Base-by-base conservation (phyloP, 1,140 invertebrate genomes). In the Solenopsis fugax region DNA sequence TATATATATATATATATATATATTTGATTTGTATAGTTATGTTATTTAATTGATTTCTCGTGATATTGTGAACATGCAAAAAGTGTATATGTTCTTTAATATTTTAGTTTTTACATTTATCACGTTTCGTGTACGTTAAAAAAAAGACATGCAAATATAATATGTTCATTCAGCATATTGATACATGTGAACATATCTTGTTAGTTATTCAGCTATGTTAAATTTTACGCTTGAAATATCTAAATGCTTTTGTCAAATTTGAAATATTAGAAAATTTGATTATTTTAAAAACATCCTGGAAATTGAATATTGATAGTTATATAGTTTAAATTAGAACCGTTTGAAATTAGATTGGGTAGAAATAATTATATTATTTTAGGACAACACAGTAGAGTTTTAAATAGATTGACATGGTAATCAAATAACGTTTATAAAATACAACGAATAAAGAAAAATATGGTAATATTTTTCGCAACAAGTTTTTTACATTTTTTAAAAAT, bases 361-460 rank as follows among this genome's bases (percentile, higher is more conserved):
- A 56, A 5, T 34, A 64, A 64, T 58, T 34, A 18, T 50, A 24
- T 13, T 34, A 52, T 37, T 50, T 65, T 4, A 12, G n/a, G 13
- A n/a, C 2, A 7, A 73, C 0, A 16, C 2, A 18, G 16, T 58
- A 21, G 6, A 34, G 10, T 50, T 16, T 48, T 21, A 34, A 65
- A 9, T 62, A 12, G 1, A 12, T 48, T 24, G 9, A 69, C 24
- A 1, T 34, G n/a, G 7, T 2, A 41, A 5, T 67, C n/a, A 16
- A 6, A 45, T 69, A 52, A 52, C 9, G 52, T 7, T 29, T 72
- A 72, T 72, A 52, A 72, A 69, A 34, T 69, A 41, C 1, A 41
- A 41, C 4, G 41, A 41, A 41, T 41, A 41, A 41, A 41, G 4
- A 41, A 41, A 29, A 29, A n/a, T n/a, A n/a, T n/a, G n/a, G n/a